A percentile compares a stretch with the other conserved stretches of the same genome.
phyloP scores from a whole-genome alignment of 2,113 vertebrate species.

The Dasyurus viverrinus region DNA sequence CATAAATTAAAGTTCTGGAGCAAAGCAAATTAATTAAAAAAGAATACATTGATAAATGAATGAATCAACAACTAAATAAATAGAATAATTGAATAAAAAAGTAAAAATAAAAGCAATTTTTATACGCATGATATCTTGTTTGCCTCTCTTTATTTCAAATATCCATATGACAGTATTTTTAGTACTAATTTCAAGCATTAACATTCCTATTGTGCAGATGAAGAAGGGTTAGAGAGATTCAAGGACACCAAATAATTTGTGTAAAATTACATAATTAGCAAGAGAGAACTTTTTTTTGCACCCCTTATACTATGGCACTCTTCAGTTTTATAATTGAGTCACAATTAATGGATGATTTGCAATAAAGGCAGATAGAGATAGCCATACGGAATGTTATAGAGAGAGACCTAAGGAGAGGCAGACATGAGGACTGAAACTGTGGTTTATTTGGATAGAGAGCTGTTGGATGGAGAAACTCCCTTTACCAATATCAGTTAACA shows the following conservation, averaged over 20 bases:
- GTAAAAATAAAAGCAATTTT: neutral
- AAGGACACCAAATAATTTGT: neutral
- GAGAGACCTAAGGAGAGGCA: neutral
- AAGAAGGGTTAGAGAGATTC: neutral
- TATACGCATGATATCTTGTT: rapidly evolving
- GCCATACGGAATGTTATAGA: neutral
- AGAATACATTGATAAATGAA: neutral
- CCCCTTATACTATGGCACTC: neutral
- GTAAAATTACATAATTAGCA: neutral
- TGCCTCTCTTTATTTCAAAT: neutral
- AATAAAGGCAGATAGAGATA: neutral
- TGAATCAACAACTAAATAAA: neutral
- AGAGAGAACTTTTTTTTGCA: neutral
- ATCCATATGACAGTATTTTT: neutral
- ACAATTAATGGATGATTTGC: neutral
- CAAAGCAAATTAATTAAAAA: neutral
- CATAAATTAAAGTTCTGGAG: neutral
- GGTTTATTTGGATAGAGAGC: neutral
- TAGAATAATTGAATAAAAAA: neutral
- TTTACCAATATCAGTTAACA: neutral
- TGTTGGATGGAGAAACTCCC: neutral
- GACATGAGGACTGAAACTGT: neutral
- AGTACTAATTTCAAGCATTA: neutral
- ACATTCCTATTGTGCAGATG: neutral
- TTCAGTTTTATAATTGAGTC: too few relatives aligned